Base-by-base conservation (phyloP, 2,113 vertebrate genomes). In the Aegithalos caudatus region DNA sequence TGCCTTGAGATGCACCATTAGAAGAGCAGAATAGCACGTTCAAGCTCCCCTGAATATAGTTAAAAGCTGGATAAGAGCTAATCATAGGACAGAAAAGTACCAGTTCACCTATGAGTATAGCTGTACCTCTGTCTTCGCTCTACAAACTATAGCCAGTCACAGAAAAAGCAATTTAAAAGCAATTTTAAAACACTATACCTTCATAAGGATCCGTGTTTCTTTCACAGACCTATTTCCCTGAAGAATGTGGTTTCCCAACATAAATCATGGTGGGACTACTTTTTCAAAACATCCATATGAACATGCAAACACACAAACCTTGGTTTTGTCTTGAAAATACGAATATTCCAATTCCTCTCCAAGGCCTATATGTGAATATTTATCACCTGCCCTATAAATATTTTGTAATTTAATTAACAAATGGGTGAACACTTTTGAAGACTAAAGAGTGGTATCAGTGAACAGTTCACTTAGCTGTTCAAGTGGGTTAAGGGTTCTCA, bases 401-500 rank as follows among this genome's bases (percentile, higher is more conserved):
- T 79, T 89, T 89, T 84, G 37, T 54, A 72, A 88, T 83, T 86
- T 65, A 88, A 96, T 93, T 86, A 86, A 84, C 50, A 93, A 95
- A 86, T 60, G 27, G 25, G n/a, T 92, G 88, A 90, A 88, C 28
- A 60, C 67, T 81, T 93, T 57, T 74, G 44, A 92, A 83, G 44
- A 86, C 66, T 72, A 88, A 96, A 86, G 2, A 4, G 56, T 69
- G 70, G 20, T 86, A 95, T 94, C 79, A 83, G 65, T 86, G 78
- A 97, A 80, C 73, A 96, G 72, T 57, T 64, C 51, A 22, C 69
- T 96, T 74, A 74, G 69, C 73, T 92, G 87, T 78, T 92, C 88
- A 97, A 94, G 96, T 83, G 87, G 48, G 69, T 92, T 90, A 96
- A 97, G 92, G 56, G 72, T 66, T 91, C 96, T 97, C 96, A 95